A percentile compares a stretch with the other conserved stretches of the same genome.
Conservation (phyloP, 2,113 vertebrate species). For the Scytalopus superciliaris region DNA sequence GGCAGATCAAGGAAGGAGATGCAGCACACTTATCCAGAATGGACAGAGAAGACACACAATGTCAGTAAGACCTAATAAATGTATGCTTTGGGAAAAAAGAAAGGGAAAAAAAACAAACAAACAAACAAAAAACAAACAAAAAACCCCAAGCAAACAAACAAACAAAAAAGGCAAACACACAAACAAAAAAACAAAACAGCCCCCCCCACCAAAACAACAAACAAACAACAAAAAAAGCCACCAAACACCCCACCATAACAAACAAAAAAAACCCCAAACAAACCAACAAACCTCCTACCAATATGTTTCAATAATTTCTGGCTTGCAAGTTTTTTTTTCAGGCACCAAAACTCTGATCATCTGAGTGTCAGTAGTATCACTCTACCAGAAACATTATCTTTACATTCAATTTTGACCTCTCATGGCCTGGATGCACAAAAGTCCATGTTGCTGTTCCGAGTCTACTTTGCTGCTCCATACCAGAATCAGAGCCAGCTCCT, state of each 20-base stretch:
- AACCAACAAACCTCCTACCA: neutral
- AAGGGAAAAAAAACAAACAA: neutral
- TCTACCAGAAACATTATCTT: neutral
- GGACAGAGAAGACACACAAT: neutral
- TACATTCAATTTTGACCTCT: neutral
- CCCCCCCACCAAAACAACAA: neutral
- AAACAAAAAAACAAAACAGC: too few relatives aligned
- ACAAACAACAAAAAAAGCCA: neutral
- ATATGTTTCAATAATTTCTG: neutral
- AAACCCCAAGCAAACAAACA: neutral
- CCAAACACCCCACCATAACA: too few relatives aligned
- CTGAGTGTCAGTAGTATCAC: neutral
- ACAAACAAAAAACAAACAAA: neutral
- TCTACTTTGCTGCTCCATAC: neutral
- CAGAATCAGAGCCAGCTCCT: neutral
- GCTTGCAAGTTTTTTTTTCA: neutral
- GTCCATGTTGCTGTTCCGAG: neutral
- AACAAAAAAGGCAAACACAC: too few relatives aligned
- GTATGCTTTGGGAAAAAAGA: fast-evolving
- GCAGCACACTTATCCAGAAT: neutral
- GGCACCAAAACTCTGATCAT: neutral
- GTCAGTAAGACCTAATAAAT: neutral
- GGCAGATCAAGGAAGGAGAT: neutral
- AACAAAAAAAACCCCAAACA: neutral
- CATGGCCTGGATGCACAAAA: neutral